Conservation (phyloP, 2,888 invertebrate species). For the Chrysolina americana region DNA sequence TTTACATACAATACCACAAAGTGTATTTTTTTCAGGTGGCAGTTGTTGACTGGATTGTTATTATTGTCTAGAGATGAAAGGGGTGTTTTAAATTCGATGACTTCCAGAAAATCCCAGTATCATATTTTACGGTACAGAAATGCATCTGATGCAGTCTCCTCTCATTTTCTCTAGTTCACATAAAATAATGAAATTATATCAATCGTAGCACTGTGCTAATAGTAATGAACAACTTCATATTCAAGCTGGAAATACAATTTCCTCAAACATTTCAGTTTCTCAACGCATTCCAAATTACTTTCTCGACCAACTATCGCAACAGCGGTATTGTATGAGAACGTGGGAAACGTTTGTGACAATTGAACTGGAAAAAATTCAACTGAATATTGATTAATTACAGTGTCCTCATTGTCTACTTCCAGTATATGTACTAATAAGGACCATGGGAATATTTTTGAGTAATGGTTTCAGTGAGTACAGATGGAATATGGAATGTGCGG, state of each 20-base stretch:
- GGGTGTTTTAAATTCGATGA: no score
- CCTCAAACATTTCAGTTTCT: not conserved
- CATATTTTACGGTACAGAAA: no score
- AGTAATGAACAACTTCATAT: not conserved
- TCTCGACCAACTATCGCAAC: not conserved
- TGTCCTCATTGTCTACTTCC: constrained; percentile 24
- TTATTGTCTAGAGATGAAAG: no score
- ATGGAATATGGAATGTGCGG: not conserved
- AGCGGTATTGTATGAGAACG: constrained; percentile 12
- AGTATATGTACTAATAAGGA: constrained; percentile 17
- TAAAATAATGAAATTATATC: no score
- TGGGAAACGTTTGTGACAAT: constrained; percentile 20
- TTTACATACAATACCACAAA: no score
- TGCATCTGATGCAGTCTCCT: no score
- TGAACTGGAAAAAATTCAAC: constrained; percentile 6
- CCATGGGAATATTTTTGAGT: constrained; percentile 19
- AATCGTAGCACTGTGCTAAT: no score
- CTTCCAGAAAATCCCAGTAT: no score
- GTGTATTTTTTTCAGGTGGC: no score
- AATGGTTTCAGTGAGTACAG: not conserved
- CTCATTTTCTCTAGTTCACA: no score
- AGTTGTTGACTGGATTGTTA: no score
- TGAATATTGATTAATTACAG: constrained; percentile 25
- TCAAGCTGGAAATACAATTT: not conserved
- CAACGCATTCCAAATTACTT: constrained; percentile 3